Percentiles rank a stretch among this genome's conserved stretches.
These are phyloP conservation scores for Caenorhabditis imperialis DNA, from an alignment of 2,888 invertebrate species.

Conservation along the genomic window DNA sequence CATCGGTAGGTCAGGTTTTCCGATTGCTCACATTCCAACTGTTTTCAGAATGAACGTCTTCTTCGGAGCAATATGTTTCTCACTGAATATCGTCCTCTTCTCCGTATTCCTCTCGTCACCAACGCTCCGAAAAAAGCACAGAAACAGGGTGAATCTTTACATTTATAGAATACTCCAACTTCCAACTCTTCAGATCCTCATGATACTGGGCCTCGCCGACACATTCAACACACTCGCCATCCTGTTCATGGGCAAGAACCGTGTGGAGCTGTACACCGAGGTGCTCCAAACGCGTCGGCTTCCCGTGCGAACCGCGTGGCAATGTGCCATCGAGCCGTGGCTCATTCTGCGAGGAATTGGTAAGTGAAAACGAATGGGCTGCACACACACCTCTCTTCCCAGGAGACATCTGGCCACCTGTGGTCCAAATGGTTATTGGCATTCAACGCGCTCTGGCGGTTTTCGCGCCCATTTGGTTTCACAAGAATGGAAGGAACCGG, in stretches of 20 bases:
- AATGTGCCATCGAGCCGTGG: constrained; percentile 65
- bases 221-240: constrained; percentile 64
- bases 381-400: constrained; percentile 3
- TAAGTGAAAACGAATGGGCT: constrained; percentile 1
- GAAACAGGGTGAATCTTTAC: constrained; percentile 28
- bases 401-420: constrained; percentile 66
- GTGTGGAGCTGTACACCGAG: constrained; percentile 59
- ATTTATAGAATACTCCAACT: too few relatives aligned
- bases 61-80: constrained; percentile 53
- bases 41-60: constrained; percentile 58
- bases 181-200: constrained; percentile 53
- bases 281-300: constrained; percentile 41
- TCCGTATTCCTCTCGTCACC: constrained; percentile 49
- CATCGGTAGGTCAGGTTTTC: constrained; percentile 27
- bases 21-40: neutral
- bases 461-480: constrained; percentile 57
- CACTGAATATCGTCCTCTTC: constrained; percentile 55
- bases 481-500: constrained; percentile 54
- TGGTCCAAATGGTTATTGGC: constrained; percentile 60
- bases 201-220: constrained; percentile 63
- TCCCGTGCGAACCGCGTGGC: constrained; percentile 52
- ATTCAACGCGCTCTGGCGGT: constrained; percentile 56
- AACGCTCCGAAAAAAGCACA: constrained; percentile 40
- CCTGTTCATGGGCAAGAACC: constrained; percentile 66
- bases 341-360: constrained; percentile 60